Conservation (phyloP, 1,140 invertebrate genomes). For the Drosophila dunni region DNA sequence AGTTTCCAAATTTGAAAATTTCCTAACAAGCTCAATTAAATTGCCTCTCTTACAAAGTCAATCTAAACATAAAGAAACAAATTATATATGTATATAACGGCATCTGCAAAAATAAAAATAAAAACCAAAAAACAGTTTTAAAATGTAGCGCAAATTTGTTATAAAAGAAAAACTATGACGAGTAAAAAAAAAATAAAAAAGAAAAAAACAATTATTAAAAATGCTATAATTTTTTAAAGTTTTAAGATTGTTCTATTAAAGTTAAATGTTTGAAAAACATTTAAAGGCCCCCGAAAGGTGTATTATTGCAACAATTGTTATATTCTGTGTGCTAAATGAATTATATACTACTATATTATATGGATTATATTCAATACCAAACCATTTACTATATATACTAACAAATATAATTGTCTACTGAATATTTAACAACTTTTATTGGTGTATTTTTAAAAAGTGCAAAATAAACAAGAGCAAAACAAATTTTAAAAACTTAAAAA, state of each 20-base stretch:
- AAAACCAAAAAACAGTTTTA: conserved; percentile 24
- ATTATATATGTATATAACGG: conserved; percentile 63
- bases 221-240: conserved; percentile 49
- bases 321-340: conserved; percentile 74
- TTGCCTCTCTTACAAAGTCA: conserved; percentile 43
- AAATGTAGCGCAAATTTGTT: conserved; percentile 71
- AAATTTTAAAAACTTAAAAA: conserved; percentile 10
- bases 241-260: conserved; percentile 61
- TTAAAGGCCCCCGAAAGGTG: conserved; percentile 69
- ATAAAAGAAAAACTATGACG: conserved; percentile 36
- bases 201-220: not conserved
- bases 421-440: conserved; percentile 65
- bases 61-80: conserved; percentile 22
- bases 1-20: conserved; percentile 12
- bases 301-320: conserved; percentile 80
- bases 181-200: conserved; percentile 27
- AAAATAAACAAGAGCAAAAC: conserved; percentile 36
- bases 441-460: conserved; percentile 54
- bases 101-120: conserved; percentile 1
- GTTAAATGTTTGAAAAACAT: conserved; percentile 78
- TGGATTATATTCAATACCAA: conserved; percentile 29
- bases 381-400: conserved; percentile 33
- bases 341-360: conserved; percentile 51
- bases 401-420: conserved; percentile 55
- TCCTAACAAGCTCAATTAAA: conserved; percentile 58